These are phyloP conservation scores for Linepithema humile DNA, from an alignment of 1,140 invertebrate species.

Conservation along the genomic window DNA sequence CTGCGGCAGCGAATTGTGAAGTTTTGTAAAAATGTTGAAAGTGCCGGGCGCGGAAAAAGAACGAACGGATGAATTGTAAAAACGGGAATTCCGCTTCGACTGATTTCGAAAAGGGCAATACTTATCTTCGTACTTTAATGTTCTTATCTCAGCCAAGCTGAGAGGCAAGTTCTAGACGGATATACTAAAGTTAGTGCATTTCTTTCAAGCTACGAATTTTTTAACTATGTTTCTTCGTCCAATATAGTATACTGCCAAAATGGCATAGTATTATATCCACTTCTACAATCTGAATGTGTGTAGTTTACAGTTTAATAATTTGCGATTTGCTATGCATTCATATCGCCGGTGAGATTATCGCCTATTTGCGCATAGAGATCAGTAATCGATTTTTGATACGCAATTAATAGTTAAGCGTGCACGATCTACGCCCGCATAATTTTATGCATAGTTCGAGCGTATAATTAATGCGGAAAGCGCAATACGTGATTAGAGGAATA, in stretches of 20 bases:
- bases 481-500: constrained; percentile 37
- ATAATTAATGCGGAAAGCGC: constrained; percentile 37
- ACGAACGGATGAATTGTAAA: constrained; percentile 6
- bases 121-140: constrained; percentile 1
- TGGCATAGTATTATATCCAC: neutral
- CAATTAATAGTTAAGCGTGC: constrained; percentile 21
- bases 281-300: too few relatives aligned
- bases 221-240: neutral
- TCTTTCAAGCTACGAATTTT: neutral
- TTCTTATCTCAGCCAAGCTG: constrained; percentile 7
- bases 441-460: constrained; percentile 31
- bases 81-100: neutral
- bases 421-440: constrained; percentile 25
- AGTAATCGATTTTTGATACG: constrained; percentile 47
- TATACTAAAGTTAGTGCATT: neutral
- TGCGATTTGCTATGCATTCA: neutral
- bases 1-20: constrained; percentile 21
- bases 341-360: neutral
- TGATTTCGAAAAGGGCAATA: constrained; percentile 6
- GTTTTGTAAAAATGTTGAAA: constrained; percentile 16
- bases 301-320: neutral
- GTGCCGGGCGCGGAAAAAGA: constrained; percentile 6
- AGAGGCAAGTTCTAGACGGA: neutral
- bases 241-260: neutral
- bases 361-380: neutral